Evolutionary conservation across 2,888 invertebrate genomes (phyloP), one percentile per base, ranked within the genome.

Genomic region (Dinocampus coccinellae): DNA sequence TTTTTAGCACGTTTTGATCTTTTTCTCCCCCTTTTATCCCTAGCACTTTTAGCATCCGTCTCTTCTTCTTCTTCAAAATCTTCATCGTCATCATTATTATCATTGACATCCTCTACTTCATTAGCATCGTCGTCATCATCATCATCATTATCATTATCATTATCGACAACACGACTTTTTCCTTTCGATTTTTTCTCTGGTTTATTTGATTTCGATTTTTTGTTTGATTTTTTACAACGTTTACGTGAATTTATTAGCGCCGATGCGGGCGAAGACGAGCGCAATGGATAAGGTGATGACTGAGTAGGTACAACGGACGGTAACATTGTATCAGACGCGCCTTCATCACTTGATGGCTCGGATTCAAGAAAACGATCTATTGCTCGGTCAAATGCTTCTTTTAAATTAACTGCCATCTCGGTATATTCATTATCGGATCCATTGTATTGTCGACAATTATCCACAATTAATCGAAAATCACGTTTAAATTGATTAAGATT

Each of bases 351-450:
- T 1, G 93, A 93, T 10, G 93, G 92, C 76, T 94, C 91, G 80
- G 94, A 92, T 84, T 95, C 94, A 76, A 96, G 91, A 86, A 94
- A 96, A 82, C 94, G 93, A 83, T 94, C 93, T 3, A 95, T 94
- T 13, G 95, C 92, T 75, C 93, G 91, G 78, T 95, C 93, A 83
- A 97, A 96, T 11, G 93, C 95, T 78, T 92, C 91, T 86, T 94
- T 92, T 70, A 97, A 89, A 84, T 93, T 95, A 83, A 94, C 93
- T 10, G 94, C 95, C 96, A 96, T 96, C 84, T 92, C 92, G 0
- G 95, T 95, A 81, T 96, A 96, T 87, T 96, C 96, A 90, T 96
- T 97, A 82, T 96, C 94, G 79, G 94, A 94, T 68, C 97, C 97
- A 89, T 97, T 97, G 86, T 97, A 98, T 66, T 95, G 90, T 65